Conservation (phyloP, 2,113 vertebrate genomes). For the Ellobius talpinus region DNA sequence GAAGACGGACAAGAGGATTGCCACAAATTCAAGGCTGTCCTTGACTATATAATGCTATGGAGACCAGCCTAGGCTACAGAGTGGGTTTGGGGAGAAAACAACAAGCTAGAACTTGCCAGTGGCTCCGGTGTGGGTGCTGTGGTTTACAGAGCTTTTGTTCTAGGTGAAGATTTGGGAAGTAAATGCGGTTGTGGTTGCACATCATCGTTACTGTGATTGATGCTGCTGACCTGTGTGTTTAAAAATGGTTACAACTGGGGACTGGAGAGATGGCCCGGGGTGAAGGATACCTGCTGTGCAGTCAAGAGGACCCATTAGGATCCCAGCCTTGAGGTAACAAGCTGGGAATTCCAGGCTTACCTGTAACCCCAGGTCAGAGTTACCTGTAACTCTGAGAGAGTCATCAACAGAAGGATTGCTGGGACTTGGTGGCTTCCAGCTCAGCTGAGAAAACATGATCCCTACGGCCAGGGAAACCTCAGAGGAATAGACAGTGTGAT, state of each 20-base stretch:
- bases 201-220: neutral
- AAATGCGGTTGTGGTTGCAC: neutral
- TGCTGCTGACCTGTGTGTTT: neutral
- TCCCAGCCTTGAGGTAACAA: neutral
- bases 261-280: neutral
- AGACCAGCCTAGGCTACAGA: neutral
- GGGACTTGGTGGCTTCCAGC: neutral
- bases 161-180: neutral
- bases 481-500: too few relatives aligned
- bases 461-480: neutral
- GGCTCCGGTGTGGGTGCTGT: neutral
- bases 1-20: neutral
- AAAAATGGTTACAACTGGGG: neutral
- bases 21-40: neutral
- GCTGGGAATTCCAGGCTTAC: neutral
- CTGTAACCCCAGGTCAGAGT: neutral
- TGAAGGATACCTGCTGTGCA: neutral
- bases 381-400: neutral
- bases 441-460: neutral
- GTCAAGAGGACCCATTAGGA: neutral
- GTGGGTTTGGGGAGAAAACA: neutral
- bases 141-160: neutral
- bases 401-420: neutral
- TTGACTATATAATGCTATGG: neutral
- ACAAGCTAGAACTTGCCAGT: neutral